Evolutionary conservation across 2,113 vertebrate species (phyloP), one percentile per base, ranked within the genome.

Genomic region (Nibea albiflora): DNA sequence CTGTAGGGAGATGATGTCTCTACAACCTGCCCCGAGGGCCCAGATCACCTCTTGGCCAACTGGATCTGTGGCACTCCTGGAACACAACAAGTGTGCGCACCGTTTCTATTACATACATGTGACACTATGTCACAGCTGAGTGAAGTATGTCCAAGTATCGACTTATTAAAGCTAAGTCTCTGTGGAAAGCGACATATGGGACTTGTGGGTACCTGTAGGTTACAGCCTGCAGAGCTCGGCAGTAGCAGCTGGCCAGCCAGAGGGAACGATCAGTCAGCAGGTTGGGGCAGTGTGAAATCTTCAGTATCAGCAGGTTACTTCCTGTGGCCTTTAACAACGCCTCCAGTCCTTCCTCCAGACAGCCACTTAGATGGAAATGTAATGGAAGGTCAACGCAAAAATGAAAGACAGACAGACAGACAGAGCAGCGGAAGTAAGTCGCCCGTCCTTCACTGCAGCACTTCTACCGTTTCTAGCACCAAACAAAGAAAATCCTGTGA

Each of bases 171-270:
- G 54, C 46, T 42, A 49, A 49, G 22, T 31, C n/a, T 22, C 50
- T 22, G n/a, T 11, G 63, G 69, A 14, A 46, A 46, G 35, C 35
- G 35, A 39, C 35, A 39, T 39, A 39, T 39, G 35, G 35, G 35
- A 39, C 35, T 39, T 39, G 35, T 39, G 35, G 35, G 35, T 81
- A 99, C 98, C 98, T 95, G 93, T 99, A 99, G 0, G 98, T 99
- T 81, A 99, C 98, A 0, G 98, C 98, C 91, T 99, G 98, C 73
- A 99, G 96, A 11, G 97, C 97, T 0, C 98, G 96, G 94, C 98
- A 99, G 95, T 98, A 99, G 95, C 98, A 99, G 95, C 98, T 99
- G 86, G 98, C 98, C 95, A 99, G 92, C 98, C 98, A 99, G 81
- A 99, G 96, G 0, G 98, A 99, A 83, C 98, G 98, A 85, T 99